Conservation (phyloP, 1,140 invertebrate genomes). For the Drosophila orena region DNA sequence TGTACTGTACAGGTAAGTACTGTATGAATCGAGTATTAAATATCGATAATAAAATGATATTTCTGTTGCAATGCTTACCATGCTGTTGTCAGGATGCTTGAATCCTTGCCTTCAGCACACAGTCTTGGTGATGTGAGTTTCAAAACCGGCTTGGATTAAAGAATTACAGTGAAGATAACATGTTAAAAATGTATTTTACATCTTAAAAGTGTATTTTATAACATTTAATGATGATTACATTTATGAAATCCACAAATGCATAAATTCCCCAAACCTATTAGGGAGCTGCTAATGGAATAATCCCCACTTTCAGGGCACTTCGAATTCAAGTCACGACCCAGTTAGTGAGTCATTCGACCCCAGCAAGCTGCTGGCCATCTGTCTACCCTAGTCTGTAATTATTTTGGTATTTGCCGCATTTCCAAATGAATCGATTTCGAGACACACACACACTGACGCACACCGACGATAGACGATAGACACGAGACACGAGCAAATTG, state of each 20-base stretch:
- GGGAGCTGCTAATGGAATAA: not conserved
- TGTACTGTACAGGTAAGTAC: no score
- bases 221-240: not conserved
- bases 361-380: constrained; percentile 6
- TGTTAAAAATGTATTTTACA: no score
- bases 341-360: constrained; percentile 3
- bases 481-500: not conserved
- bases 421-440: constrained; percentile 12
- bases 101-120: no score
- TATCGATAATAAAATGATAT: no score
- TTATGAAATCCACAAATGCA: not conserved
- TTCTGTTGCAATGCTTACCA: no score
- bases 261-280: not conserved
- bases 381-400: constrained; percentile 1
- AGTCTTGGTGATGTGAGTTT: not conserved
- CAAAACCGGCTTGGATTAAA: not conserved
- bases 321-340: constrained; percentile 1
- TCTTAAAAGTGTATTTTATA: no score
- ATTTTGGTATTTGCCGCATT: not conserved
- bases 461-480: no score
- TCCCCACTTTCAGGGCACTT: not conserved
- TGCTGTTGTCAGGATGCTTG: no score
- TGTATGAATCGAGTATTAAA: no score
- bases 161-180: no score
- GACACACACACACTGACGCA: constrained; percentile 8